Base-by-base conservation (phyloP, 2,888 invertebrate species). In the Torymus aiolomorphi region DNA sequence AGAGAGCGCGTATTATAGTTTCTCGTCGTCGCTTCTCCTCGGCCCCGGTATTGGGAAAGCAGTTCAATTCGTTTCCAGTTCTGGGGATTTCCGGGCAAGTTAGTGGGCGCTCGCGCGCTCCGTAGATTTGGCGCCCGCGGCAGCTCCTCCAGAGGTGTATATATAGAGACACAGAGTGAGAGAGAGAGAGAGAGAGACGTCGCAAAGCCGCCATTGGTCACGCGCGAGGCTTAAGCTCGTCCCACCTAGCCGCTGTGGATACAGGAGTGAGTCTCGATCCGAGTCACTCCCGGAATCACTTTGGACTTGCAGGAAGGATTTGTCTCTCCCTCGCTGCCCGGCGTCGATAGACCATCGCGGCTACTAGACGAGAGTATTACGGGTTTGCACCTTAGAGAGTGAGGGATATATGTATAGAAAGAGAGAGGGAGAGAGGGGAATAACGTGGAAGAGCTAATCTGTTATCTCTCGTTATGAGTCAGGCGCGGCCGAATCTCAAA, bases 21-120 rank as follows among this genome's bases (percentile, higher is more conserved):
- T 18, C 18, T 42, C 54, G 31, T 31, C 31, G 31, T 31, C 31
- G 31, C 31, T 31, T 0, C 4, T 8, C 31, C 31, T 3, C 8
- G 3, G 2, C 31, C 31, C 31, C 4, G 24, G 61, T 78, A 73
- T 73, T 63, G 72, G 61, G 16, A 73, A 73, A 73, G 62, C 61
- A 78, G 72, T 73, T 78, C 72, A 51, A 78, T 78, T 73, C 73
- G 73, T 78, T 78, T 73, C 24, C 59, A 54, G 61, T 76, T 70
- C 16, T 49, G 62, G 51, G 62, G 67, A 78, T 78, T 73, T 67
- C 66, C 54, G 57, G 42, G 18, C 16, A 63, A 73, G 73, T 73
- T 78, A 73, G 65, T 20, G 20, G 20, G 20, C 54, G 56, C 57
- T 42, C 71, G 65, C 72, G 56, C 66, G 3, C 56, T 20, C 12